phyloP scores from a whole-genome alignment of 2,113 vertebrate genomes.

The Pardalotus punctatus region DNA sequence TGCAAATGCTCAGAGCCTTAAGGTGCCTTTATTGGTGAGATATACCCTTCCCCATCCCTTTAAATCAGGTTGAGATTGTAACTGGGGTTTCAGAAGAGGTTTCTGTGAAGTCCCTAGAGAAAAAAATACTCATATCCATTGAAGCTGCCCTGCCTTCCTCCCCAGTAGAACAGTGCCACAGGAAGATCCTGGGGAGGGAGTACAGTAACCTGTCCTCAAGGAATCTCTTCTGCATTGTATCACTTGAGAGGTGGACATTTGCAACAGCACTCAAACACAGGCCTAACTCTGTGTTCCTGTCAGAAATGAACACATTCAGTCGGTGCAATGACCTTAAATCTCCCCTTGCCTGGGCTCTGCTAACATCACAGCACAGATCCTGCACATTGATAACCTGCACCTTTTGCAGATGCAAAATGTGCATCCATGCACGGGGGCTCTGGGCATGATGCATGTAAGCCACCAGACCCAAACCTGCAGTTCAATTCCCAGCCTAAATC shows the following conservation, averaged over 20 bases:
- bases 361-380: not conserved
- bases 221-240: not conserved
- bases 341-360: fast-evolving
- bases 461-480: not conserved
- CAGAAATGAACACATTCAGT: not conserved
- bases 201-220: not conserved
- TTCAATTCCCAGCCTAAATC: not conserved
- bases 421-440: not conserved
- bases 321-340: not conserved
- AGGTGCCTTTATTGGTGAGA: not conserved
- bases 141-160: not conserved
- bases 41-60: not conserved
- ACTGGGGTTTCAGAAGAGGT: not conserved
- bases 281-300: not conserved
- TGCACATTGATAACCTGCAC: not conserved
- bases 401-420: not conserved
- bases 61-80: not conserved
- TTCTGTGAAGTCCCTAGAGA: not conserved
- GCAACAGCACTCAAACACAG: not conserved
- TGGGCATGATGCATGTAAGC: not conserved
- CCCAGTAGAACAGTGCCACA: not conserved
- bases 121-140: not conserved
- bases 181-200: not conserved
- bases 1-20: not conserved
- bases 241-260: not conserved